A percentile compares a stretch with the other conserved stretches of the same genome.
Evolutionary conservation across 1,140 invertebrate species (phyloP).

Genomic region (Brachionus calyciflorus): DNA sequence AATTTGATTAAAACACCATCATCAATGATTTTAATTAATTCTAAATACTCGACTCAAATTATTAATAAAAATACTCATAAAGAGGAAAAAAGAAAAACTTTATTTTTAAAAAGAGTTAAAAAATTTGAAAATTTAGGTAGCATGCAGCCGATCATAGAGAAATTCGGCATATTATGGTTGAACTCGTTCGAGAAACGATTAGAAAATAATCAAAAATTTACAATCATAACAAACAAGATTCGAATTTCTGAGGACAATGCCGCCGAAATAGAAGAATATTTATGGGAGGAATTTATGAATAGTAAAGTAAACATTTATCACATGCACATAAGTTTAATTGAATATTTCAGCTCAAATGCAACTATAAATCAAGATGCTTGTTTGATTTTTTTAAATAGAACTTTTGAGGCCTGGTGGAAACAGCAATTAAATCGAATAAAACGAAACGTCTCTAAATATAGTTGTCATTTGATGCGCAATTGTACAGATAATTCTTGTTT

Average conservation of each 20-base stretch:
- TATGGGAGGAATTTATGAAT: conserved; percentile 16
- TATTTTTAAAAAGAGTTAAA: conserved; percentile 19
- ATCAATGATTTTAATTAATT: conserved; percentile 24
- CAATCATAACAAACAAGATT: not conserved
- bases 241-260: conserved; percentile 18
- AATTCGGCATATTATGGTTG: conserved; percentile 18
- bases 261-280: not conserved
- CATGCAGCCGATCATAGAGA: conserved; percentile 20
- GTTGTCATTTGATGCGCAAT: not conserved
- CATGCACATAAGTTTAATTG: conserved; percentile 13
- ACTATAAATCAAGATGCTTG: not conserved
- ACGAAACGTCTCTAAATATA: not conserved
- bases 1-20: not conserved
- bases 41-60: not conserved
- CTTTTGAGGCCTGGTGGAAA: conserved; percentile 29
- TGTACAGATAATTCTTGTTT: not conserved
- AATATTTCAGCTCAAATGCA: not conserved
- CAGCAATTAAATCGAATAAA: conserved; percentile 13
- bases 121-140: not conserved
- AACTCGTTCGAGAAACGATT: not conserved
- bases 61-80: not conserved
- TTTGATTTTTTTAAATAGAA: conserved; percentile 15
- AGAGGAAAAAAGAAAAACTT: not conserved
- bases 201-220: not conserved
- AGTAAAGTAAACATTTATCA: conserved; percentile 10